Percentiles rank a stretch among this genome's conserved stretches.
phyloP scores from a whole-genome alignment of 2,888 invertebrate genomes.

The Platycheirus albimanus region DNA sequence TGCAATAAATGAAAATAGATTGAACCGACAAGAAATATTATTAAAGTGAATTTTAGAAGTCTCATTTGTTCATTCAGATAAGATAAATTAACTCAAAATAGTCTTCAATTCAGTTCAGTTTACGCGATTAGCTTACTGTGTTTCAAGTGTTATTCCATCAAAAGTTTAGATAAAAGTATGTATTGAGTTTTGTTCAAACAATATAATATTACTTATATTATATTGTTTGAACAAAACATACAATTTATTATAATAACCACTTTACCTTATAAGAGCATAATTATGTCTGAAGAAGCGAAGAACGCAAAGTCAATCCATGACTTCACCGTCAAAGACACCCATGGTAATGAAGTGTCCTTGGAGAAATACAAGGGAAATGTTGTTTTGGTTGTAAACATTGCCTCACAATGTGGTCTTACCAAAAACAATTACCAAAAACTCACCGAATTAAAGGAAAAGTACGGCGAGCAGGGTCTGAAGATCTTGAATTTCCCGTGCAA shows the following conservation, averaged over 20 bases:
- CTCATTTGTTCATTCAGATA: conserved; percentile 13
- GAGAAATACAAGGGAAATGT: conserved; percentile 88
- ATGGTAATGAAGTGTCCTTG: conserved; percentile 88
- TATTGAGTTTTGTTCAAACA: too few relatives aligned
- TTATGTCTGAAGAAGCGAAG: conserved; percentile 79
- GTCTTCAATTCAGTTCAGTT: too few relatives aligned
- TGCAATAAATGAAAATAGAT: too few relatives aligned
- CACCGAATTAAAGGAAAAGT: conserved; percentile 88
- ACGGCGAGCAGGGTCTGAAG: conserved; percentile 85
- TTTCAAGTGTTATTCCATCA: too few relatives aligned
- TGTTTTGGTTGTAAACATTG: conserved; percentile 92
- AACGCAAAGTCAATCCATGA: conserved; percentile 87
- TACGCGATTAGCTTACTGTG: too few relatives aligned
- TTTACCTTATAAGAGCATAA: conserved; percentile 49
- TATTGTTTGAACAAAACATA: too few relatives aligned
- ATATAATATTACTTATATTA: too few relatives aligned
- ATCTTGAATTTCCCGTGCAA: conserved; percentile 94
- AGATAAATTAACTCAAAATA: conserved; percentile 20
- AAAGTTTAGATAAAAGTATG: too few relatives aligned
- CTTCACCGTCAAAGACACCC: conserved; percentile 89
- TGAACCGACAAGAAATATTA: too few relatives aligned
- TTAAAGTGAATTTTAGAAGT: too few relatives aligned
- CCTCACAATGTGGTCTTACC: conserved; percentile 92
- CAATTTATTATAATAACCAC: too few relatives aligned
- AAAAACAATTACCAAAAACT: conserved; percentile 90